phyloP scores from a whole-genome alignment of 2,797 vertebrate species.

The Tympanoctomys barrerae region DNA sequence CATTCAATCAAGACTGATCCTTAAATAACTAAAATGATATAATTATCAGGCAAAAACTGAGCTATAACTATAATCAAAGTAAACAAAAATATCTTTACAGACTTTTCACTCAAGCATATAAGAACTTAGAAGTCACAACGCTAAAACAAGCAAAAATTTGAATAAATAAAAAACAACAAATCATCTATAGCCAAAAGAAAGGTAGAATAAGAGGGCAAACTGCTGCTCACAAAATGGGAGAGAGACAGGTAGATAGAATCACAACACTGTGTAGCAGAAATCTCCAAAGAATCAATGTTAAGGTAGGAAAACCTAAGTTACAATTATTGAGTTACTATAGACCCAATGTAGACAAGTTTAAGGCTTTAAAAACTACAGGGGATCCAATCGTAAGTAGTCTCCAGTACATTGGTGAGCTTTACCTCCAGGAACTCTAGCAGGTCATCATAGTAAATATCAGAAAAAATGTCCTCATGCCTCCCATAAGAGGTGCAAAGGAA shows the following conservation, averaged over 20 bases:
- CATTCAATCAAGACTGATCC: neutral
- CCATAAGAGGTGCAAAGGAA: neutral
- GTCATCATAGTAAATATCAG: neutral
- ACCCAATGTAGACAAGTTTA: neutral
- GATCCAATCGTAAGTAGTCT: neutral
- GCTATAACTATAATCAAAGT: neutral
- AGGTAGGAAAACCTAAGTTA: neutral
- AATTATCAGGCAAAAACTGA: neutral
- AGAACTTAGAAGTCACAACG: slow-evolving; percentile 4
- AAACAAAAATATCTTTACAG: neutral
- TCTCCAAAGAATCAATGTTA: neutral
- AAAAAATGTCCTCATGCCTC: neutral
- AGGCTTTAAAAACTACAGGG: neutral
- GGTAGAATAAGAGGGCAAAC: neutral
- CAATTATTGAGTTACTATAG: neutral
- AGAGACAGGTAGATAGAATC: neutral
- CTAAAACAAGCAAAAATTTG: slow-evolving; percentile 1
- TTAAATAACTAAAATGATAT: neutral
- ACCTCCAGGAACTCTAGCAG: neutral
- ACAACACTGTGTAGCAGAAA: neutral
- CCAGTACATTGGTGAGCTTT: neutral
- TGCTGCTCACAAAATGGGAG: neutral
- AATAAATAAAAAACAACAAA: slow-evolving; percentile 5
- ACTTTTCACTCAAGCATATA: neutral
- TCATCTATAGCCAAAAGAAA: neutral